These are phyloP conservation scores for Danio rerio DNA, from an alignment of 2,113 vertebrate genomes.

Conservation along the genomic window GRCz12tu NC_133180.1:22321001-22321500, in stretches of 20 bases:
- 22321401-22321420: constrained; percentile 10
- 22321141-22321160: constrained; percentile 10
- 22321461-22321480: constrained; percentile 21
- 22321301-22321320: constrained; percentile 32
- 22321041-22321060: background rate
- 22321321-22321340: constrained; percentile 36
- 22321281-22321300: constrained; percentile 33
- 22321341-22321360: constrained; percentile 44
- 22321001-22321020: constrained; percentile 7
- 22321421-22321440: background rate
- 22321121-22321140: background rate
- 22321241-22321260: constrained; percentile 3
- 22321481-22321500: constrained; percentile 17
- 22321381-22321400: constrained; percentile 6
- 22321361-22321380: constrained; percentile 14
- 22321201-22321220: background rate
- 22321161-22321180: background rate
- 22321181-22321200: background rate
- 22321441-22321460: background rate
- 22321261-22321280: constrained; percentile 38
- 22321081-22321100: background rate
- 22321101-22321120: constrained; percentile 10
- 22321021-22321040: background rate
- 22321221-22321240: constrained; percentile 5
- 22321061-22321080: background rate